phyloP scores from a whole-genome alignment of 1,140 invertebrate genomes.

The Atopsyche davidsoni region DNA sequence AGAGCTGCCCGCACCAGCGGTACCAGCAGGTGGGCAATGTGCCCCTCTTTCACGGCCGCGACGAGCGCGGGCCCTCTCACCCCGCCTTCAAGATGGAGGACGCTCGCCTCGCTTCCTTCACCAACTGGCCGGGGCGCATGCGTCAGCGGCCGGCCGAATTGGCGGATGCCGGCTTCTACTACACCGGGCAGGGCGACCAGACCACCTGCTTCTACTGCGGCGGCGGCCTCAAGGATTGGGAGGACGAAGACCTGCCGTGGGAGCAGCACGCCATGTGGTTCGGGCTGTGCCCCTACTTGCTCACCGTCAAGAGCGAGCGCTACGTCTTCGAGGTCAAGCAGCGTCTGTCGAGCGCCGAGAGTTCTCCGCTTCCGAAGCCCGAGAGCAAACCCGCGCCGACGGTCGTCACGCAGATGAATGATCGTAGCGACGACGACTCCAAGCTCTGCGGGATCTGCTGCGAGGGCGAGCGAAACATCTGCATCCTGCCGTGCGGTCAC shows the following conservation, averaged over 20 bases:
- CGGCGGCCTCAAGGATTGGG: conserved; percentile 82
- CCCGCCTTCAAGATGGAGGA: conserved; percentile 58
- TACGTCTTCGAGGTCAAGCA: conserved; percentile 53
- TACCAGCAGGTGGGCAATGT: conserved; percentile 58
- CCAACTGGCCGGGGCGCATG: conserved; percentile 67
- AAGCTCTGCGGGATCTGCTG: conserved; percentile 60
- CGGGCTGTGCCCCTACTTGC: conserved; percentile 67
- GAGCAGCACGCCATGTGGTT: conserved; percentile 84
- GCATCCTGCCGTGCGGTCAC: conserved; percentile 82
- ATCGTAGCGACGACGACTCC: conserved; percentile 40
- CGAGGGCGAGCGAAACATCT: conserved; percentile 72
- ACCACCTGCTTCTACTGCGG: conserved; percentile 83
- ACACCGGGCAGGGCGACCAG: conserved; percentile 77
- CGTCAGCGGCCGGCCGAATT: conserved; percentile 70
- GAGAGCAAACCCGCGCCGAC: background rate
- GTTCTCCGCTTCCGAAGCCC: background rate
- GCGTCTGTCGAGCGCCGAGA: background rate
- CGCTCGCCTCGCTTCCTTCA: conserved; percentile 63
- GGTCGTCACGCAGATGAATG: background rate
- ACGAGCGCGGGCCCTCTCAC: conserved; percentile 53
- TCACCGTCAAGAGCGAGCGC: conserved; percentile 66
- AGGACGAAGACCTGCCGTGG: conserved; percentile 78
- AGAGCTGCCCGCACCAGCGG: conserved; percentile 67
- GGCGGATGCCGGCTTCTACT: conserved; percentile 84
- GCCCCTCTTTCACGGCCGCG: conserved; percentile 47